Base-by-base conservation (phyloP, 92 coral and sea anemone species). In the Blastomussa wellsi region DNA sequence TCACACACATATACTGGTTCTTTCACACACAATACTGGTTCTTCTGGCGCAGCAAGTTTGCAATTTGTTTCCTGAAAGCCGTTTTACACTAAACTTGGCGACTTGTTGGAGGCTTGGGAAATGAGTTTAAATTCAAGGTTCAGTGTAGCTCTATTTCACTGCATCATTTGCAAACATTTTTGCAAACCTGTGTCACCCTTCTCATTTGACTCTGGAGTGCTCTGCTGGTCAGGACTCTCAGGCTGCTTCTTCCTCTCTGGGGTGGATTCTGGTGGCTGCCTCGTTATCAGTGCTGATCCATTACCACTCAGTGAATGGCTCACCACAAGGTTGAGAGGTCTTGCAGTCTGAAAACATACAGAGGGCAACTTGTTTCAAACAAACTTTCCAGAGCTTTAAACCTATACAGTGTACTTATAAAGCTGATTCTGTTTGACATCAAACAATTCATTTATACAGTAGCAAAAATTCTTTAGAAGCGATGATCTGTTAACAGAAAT, bases 301-400 rank as follows among this genome's bases (percentile, higher is more conserved):
- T 70, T 70, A 70, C 75, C 22, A 70, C 26, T 26, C 19, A 36
- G 71, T 62, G 70, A 55, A 55, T 80, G 84, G 52, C 84, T 80
- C 73, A 62, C 57, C 20, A 80, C 84, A 48, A 80, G 74, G 74
- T 80, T 80, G 35, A 80, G 59, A 41, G 84, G 77, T 64, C 84
- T 80, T 33, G 84, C 64, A 35, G 57, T 70, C 74, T 80, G 37
- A 62, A 80, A 4, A 64, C 53, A 62, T 2, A 80, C n/a, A 80
- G 39, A 64, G 11, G 73, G n/a, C 16, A 73, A 73, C 26, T 73
- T 20, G 55, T 73, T 73, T 7, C 7, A 73, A 73, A 73, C 77
- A 73, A 8, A 39, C 31, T 73, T 35, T 71, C 35, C 76, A 71
- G 76, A 11, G 42, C n/a, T n/a, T n/a, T n/a, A n/a, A n/a, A n/a